A percentile compares a stretch with the other conserved stretches of the same genome.
These are phyloP conservation scores for Platyscapa corneri DNA, from an alignment of 1,140 invertebrate genomes.

Conservation along the genomic window DNA sequence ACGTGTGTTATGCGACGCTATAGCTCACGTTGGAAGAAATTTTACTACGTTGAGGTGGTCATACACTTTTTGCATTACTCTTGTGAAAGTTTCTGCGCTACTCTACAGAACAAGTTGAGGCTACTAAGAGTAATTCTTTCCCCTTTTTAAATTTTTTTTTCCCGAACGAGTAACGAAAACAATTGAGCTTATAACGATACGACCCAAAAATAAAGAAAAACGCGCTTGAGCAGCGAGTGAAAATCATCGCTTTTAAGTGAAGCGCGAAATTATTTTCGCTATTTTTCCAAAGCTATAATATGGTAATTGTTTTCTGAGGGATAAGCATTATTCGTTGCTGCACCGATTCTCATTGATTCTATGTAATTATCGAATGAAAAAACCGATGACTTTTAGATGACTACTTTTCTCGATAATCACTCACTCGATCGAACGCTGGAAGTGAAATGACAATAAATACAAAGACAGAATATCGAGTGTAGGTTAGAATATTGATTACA, in stretches of 20 bases:
- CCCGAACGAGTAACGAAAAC: not conserved
- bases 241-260: not conserved
- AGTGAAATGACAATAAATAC: not conserved
- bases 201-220: not conserved
- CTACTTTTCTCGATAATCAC: not conserved
- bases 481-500: not conserved
- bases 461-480: no score
- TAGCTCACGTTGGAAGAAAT: constrained; percentile 14
- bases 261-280: not conserved
- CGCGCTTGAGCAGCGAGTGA: not conserved
- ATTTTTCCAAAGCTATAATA: not conserved
- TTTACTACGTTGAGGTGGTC: constrained; percentile 3
- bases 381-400: not conserved
- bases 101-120: not conserved
- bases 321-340: not conserved
- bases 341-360: not conserved
- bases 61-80: not conserved
- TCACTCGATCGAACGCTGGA: not conserved
- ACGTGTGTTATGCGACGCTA: not conserved
- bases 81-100: constrained; percentile 16
- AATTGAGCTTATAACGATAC: not conserved
- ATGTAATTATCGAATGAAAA: not conserved
- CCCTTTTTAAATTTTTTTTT: not conserved
- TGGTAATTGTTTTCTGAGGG: no score
- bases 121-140: not conserved